Evolutionary conservation across 2,113 vertebrate genomes (phyloP).

Genomic region (Naja naja): DNA sequence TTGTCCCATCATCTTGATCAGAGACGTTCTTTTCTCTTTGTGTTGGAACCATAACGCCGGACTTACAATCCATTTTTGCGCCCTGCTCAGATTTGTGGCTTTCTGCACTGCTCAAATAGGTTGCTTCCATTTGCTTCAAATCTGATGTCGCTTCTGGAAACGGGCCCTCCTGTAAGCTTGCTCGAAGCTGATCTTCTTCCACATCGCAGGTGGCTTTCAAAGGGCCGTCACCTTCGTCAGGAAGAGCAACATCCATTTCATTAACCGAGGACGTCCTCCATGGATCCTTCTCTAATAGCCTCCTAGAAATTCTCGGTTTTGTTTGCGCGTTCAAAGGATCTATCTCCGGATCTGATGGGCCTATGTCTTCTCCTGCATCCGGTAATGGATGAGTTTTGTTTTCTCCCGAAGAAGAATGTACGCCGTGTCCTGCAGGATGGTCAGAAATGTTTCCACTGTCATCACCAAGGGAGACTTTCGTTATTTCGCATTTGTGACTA

Average conservation of each 20-base stretch:
- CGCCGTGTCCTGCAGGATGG: slow-evolving; percentile 16
- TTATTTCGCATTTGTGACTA: slow-evolving; percentile 21
- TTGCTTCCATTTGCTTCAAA: background rate
- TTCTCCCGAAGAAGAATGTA: slow-evolving; percentile 16
- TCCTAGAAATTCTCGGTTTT: background rate
- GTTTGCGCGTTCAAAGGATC: slow-evolving; percentile 24
- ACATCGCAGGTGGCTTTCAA: slow-evolving; percentile 45
- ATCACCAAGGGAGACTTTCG: background rate
- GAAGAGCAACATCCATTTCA: slow-evolving; percentile 30
- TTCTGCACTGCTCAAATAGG: slow-evolving; percentile 42
- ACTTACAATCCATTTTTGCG: slow-evolving; percentile 31
- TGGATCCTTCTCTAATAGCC: slow-evolving; percentile 34
- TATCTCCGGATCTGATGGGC: slow-evolving; percentile 22
- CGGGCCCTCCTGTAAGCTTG: slow-evolving; percentile 42
- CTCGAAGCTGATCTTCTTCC: slow-evolving; percentile 35
- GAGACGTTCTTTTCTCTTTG: slow-evolving; percentile 31
- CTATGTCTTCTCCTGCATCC: background rate
- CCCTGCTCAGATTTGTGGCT: slow-evolving; percentile 40
- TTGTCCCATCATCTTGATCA: slow-evolving; percentile 20
- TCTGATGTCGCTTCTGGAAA: slow-evolving; percentile 22
- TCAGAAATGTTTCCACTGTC: slow-evolving; percentile 25
- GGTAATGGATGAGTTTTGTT: slow-evolving; percentile 15
- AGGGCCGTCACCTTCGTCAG: slow-evolving; percentile 31
- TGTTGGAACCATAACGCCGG: background rate
- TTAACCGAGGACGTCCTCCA: slow-evolving; percentile 3